Evolutionary conservation across 2,797 vertebrate genomes (phyloP).

Genomic region (Coccyzus lansbergi): DNA sequence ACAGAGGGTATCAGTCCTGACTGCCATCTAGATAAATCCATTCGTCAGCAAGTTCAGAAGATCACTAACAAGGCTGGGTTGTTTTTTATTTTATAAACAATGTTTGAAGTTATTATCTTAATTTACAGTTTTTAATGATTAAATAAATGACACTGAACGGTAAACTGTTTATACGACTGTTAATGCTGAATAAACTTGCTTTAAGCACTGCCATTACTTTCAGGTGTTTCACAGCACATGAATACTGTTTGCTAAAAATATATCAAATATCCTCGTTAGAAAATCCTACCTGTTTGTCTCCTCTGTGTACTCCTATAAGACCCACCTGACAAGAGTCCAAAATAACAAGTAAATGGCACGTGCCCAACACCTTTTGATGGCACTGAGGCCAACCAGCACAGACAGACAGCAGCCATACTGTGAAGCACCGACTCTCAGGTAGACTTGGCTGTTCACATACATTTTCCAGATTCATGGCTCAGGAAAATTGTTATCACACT

Average conservation of each 20-base stretch:
- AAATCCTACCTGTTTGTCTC: background rate
- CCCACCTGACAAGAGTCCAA: background rate
- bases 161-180: background rate
- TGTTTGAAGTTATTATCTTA: background rate
- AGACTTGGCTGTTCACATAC: background rate
- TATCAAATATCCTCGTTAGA: background rate
- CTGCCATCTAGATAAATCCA: background rate
- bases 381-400: background rate
- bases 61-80: background rate
- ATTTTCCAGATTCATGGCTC: background rate
- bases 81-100: background rate
- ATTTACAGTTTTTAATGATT: background rate
- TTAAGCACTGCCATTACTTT: background rate
- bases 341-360: background rate
- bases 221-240: background rate
- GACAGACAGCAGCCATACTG: background rate
- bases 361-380: background rate
- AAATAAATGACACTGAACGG: background rate
- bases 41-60: background rate
- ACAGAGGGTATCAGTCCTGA: background rate
- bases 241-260: background rate
- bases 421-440: background rate
- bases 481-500: background rate
- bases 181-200: background rate
- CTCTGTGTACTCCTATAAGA: background rate